Conservation (phyloP, 2,888 invertebrate genomes). For the Junonia oenone region DNA sequence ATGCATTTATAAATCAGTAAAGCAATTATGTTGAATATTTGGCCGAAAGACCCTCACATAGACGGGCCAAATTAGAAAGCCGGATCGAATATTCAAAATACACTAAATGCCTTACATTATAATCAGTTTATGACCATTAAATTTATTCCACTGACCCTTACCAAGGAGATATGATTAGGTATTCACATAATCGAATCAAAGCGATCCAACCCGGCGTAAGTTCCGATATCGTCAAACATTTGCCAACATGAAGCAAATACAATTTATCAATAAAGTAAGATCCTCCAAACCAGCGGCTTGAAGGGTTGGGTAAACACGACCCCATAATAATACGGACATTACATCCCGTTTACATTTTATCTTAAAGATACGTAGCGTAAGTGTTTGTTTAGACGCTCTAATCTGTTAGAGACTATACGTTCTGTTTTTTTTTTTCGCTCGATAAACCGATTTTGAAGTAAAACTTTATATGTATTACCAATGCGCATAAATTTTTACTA, state of each 20-base stretch:
- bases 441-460: too few species aligned
- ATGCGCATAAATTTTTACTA: too few species aligned
- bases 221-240: slow-evolving; percentile 31
- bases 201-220: slow-evolving; percentile 15
- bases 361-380: not conserved
- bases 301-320: slow-evolving; percentile 45
- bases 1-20: too few species aligned
- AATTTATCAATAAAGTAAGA: slow-evolving; percentile 36
- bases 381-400: not conserved
- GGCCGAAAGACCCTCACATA: too few species aligned
- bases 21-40: too few species aligned
- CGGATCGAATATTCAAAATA: too few species aligned
- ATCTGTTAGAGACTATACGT: too few species aligned
- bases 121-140: not conserved
- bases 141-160: not conserved
- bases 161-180: not conserved
- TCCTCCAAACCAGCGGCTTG: slow-evolving; percentile 32
- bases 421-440: too few species aligned
- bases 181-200: slow-evolving; percentile 22
- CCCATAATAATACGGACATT: slow-evolving; percentile 46
- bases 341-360: slow-evolving; percentile 19
- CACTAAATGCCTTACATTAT: not conserved
- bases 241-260: slow-evolving; percentile 33
- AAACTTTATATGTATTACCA: too few species aligned
- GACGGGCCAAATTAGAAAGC: too few species aligned